These are phyloP conservation scores for Drosophila phalerata DNA, from an alignment of 2,888 invertebrate species.

Conservation along the genomic window DNA sequence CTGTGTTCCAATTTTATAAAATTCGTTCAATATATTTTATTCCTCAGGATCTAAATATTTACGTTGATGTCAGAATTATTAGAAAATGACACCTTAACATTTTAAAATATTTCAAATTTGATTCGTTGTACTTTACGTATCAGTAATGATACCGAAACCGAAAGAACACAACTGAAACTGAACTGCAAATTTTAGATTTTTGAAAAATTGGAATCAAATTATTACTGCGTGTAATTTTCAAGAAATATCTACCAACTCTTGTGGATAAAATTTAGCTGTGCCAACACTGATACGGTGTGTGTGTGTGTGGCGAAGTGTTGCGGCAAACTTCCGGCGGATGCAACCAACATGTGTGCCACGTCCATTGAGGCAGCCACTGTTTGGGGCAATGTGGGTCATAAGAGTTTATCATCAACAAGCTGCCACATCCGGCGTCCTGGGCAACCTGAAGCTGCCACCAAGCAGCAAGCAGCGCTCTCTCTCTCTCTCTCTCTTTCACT, in stretches of 20 bases:
- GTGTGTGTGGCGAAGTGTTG: conserved; percentile 51
- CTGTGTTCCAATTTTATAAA: too few species aligned
- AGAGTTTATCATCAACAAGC: conserved; percentile 80
- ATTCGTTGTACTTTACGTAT: too few species aligned
- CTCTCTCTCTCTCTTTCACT: background rate
- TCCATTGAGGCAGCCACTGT: conserved; percentile 32
- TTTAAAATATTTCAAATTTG: too few species aligned
- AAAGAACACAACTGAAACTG: too few species aligned
- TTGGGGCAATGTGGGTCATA: conserved; percentile 72
- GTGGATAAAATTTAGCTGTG: background rate
- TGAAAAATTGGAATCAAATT: too few species aligned
- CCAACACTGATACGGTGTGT: conserved; percentile 5
- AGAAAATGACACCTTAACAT: too few species aligned
- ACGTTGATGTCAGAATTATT: too few species aligned
- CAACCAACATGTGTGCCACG: conserved; percentile 62
- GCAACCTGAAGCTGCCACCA: conserved; percentile 65
- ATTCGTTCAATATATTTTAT: too few species aligned
- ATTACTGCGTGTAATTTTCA: too few species aligned
- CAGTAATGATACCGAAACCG: too few species aligned
- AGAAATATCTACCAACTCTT: background rate
- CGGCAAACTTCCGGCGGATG: conserved; percentile 78
- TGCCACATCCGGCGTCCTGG: conserved; percentile 71
- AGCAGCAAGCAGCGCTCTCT: background rate
- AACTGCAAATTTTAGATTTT: too few species aligned
- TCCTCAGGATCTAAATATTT: too few species aligned